Conservation (phyloP, 2,888 invertebrate species). For the Phytoseiulus persimilis region DNA sequence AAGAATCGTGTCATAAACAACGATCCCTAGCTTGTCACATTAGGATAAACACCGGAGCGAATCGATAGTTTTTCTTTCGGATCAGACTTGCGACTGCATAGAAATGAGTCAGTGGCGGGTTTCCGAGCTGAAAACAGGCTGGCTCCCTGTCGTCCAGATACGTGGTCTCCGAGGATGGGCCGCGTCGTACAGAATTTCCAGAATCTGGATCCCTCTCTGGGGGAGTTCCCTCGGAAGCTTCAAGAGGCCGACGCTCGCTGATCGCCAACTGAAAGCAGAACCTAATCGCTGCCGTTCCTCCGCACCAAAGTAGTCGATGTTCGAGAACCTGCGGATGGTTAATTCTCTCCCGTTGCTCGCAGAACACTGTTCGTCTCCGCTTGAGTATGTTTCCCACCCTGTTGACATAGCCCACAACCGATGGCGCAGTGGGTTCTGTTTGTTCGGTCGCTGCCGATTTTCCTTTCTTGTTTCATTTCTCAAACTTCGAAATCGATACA, state of each 20-base stretch:
- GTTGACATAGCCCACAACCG: neutral
- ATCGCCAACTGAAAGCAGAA: neutral
- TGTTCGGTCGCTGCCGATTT: neutral
- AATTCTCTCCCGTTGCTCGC: neutral
- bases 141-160: too few species aligned
- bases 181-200: too few species aligned
- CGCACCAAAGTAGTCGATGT: neutral
- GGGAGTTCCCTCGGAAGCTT: neutral
- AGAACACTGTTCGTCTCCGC: neutral
- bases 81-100: neutral
- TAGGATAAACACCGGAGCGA: neutral
- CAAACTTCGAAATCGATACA: too few species aligned
- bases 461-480: neutral
- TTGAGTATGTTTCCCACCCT: neutral
- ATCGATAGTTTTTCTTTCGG: neutral
- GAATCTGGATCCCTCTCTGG: too few species aligned
- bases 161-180: too few species aligned
- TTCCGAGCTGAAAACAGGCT: neutral
- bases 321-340: neutral
- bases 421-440: neutral
- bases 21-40: neutral
- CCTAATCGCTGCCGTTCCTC: neutral
- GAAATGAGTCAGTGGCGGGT: neutral
- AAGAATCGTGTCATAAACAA: neutral
- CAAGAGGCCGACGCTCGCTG: neutral